Percentiles rank a stretch among this genome's conserved stretches.
Evolutionary conservation across 1,140 invertebrate species (phyloP).

Genomic region (Ridgeia piscesae): DNA sequence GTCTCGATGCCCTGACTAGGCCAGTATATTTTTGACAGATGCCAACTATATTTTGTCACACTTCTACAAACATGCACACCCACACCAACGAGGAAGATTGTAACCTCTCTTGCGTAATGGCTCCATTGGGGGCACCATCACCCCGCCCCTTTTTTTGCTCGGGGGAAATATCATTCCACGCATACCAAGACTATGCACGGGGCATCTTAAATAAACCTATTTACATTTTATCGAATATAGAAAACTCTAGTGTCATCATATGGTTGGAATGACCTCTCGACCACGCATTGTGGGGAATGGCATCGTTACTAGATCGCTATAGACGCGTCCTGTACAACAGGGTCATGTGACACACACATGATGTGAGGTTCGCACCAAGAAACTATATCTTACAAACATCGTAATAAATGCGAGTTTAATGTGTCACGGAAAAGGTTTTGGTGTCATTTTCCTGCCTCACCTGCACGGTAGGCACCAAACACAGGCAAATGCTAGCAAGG

Average conservation of each 20-base stretch:
- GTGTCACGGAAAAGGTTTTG: not conserved
- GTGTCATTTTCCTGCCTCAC: not conserved
- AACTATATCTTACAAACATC: not conserved
- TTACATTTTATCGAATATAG: slow-evolving; percentile 6
- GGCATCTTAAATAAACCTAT: not conserved
- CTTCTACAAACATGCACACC: not conserved
- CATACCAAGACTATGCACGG: not conserved
- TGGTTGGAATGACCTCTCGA: not conserved
- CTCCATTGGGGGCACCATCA: not conserved
- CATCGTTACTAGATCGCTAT: not conserved
- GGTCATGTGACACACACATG: not conserved
- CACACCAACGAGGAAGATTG: not conserved
- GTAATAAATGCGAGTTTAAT: not conserved
- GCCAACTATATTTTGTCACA: not conserved
- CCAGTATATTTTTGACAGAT: not conserved
- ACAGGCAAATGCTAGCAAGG: not conserved
- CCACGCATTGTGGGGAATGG: not conserved
- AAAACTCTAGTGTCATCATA: not conserved
- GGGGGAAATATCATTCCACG: slow-evolving; percentile 3
- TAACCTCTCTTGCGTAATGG: not conserved
- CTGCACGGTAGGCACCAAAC: not conserved
- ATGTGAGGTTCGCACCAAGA: not conserved
- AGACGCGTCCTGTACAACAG: not conserved
- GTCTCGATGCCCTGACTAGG: not conserved
- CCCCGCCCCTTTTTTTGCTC: not conserved